Percentiles rank a stretch among this genome's conserved stretches.
Evolutionary conservation across 1,140 invertebrate genomes (phyloP).

Genomic region (Trissolcus basalis): DNA sequence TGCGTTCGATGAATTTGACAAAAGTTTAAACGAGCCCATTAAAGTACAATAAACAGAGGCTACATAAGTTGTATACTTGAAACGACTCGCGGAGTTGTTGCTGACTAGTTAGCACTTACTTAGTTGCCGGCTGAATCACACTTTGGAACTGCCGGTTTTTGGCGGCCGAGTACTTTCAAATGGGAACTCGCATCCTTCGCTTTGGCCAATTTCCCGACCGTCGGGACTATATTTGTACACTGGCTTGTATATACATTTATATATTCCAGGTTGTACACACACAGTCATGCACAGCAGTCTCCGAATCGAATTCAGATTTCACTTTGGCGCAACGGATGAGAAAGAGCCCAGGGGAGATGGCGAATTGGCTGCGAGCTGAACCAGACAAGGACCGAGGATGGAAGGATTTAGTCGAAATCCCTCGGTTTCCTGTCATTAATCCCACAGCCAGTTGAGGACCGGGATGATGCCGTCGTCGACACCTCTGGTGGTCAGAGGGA

Average conservation of each 20-base stretch:
- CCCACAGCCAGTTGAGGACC: constrained; percentile 23
- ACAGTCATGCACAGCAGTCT: constrained; percentile 9
- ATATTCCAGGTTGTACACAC: constrained; percentile 3
- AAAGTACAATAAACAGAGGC: too few species aligned
- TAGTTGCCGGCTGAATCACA: constrained; percentile 32
- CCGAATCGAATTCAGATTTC: constrained; percentile 45
- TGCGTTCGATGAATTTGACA: too few species aligned
- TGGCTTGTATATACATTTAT: constrained; percentile 9
- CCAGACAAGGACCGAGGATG: neutral
- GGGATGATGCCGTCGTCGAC: constrained; percentile 28
- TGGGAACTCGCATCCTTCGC: constrained; percentile 35
- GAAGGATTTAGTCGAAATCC: constrained; percentile 35
- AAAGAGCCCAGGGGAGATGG: constrained; percentile 19
- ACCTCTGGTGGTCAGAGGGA: constrained; percentile 34
- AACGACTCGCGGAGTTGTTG: neutral
- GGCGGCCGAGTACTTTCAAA: constrained; percentile 31
- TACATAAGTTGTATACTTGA: too few species aligned
- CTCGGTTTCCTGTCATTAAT: constrained; percentile 48
- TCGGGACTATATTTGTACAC: constrained; percentile 7
- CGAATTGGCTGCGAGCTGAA: neutral
- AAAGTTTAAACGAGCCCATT: too few species aligned
- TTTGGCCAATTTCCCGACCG: constrained; percentile 50
- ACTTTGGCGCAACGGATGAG: constrained; percentile 33
- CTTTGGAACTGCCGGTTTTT: constrained; percentile 46
- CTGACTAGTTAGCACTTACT: constrained; percentile 24